A percentile compares a stretch with the other conserved stretches of the same genome.
Evolutionary conservation across 2,113 vertebrate genomes (phyloP).

Genomic region (Salvator merianae): DNA sequence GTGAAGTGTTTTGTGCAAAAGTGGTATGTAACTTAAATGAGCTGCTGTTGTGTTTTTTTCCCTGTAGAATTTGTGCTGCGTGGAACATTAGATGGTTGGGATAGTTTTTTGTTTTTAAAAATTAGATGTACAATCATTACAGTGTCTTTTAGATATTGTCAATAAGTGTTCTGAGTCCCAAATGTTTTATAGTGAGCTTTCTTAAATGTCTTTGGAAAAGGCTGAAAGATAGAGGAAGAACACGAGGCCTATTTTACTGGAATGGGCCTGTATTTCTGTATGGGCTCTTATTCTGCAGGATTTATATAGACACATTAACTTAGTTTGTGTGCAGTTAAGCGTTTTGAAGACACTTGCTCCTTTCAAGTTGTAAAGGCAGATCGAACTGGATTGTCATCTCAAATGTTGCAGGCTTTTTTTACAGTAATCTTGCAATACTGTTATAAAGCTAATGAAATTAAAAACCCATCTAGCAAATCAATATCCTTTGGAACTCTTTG

Average conservation of each 20-base stretch:
- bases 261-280: neutral
- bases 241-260: neutral
- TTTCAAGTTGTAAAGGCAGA: neutral
- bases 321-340: neutral
- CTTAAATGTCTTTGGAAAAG: neutral
- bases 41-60: too few species aligned
- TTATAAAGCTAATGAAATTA: constrained; percentile 1
- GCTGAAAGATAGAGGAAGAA: neutral
- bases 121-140: neutral
- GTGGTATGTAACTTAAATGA: too few species aligned
- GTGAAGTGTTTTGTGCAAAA: too few species aligned
- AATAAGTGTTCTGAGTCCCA: neutral
- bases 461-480: neutral
- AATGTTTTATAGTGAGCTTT: neutral
- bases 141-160: neutral
- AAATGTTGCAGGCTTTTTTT: neutral
- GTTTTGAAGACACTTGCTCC: neutral
- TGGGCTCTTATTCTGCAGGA: neutral
- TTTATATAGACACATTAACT: neutral
- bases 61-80: too few species aligned
- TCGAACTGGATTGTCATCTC: neutral
- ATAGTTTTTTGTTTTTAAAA: too few species aligned
- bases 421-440: neutral
- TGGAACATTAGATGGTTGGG: too few species aligned
- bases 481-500: neutral